Base-by-base conservation (phyloP, 1,140 invertebrate species). In the Pollicipes pollicipes region DNA sequence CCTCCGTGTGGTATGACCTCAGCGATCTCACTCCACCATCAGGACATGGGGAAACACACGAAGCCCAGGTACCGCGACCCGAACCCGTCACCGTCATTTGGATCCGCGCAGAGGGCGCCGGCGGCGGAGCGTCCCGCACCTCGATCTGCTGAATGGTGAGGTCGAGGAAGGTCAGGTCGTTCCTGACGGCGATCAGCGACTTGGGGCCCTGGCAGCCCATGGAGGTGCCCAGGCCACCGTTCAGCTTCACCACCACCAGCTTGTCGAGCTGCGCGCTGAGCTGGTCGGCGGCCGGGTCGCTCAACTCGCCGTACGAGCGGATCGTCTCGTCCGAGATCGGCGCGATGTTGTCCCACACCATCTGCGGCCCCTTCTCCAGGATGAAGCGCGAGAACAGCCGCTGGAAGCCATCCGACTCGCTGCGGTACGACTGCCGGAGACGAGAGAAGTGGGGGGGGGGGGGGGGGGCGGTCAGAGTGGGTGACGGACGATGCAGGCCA, bases 151-250 rank as follows among this genome's bases (percentile, higher is more conserved):
- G 95, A 35, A 99, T 95, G 28, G 94, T 98, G 35, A 99, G 82
- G 84, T 99, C 97, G 69, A 99, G 83, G 80, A 99, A 99, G 0
- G 97, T 98, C 13, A 98, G 84, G 73, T 98, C 94, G 78, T 95
- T 97, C 70, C 97, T 83, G n/a, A 99, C 97, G 73, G 90, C 87
- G 73, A 99, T 99, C 6, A 97, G 89, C 71, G 93, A 97, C 83
- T 99, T 99, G 6, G 97, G 97, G n/a, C 97, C 97, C 77, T 91
- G 91, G 78, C 97, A 99, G 4, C 97, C 97, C 97, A 99, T 99
- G 6, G 92, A 96, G 0, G 97, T 99, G 66, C 97, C 97, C 21
- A 99, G 83, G 77, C 97, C 97, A 81, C 97, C 97, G 82, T 99
- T 99, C 1, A 99, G 83, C 80, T 99, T 99, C 27, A 99, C 88